Evolutionary conservation across 35 echinoderm and acorn worm genomes (phyloP), one percentile per base, ranked within the genome.

Genomic region (Strongylocentrotus purpuratus): DNA sequence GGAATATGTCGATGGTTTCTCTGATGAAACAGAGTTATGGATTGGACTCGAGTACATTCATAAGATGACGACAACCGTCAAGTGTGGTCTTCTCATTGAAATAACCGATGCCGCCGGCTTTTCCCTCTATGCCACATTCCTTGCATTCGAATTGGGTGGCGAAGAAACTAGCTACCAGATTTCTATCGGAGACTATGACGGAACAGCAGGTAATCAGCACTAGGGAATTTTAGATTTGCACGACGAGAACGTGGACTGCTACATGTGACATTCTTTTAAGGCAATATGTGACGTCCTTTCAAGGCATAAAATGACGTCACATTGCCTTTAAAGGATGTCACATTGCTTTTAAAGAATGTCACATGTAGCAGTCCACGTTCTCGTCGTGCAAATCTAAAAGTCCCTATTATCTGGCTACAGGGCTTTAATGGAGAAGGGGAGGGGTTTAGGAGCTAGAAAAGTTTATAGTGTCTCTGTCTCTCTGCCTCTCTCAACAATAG

Each of bases 31-130:
- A 31, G 91, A 93, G 28, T 48, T 28, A 14, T 93, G 91, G 91
- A 93, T 93, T 46, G 91, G 91, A 58, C 91, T 93, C 0, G 91
- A 93, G 11, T 93, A 31, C 31, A 28, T 93, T 18, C 5, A 93
- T 33, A 13, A 93, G 48, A 47, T 93, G 47, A 93, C 91, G 6
- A 25, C 91, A 5, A 18, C 45, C 10, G 12, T 47, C 48, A 93
- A 58, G 10, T 93, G 91, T n/a, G 91, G 91, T 58, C 91, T 93
- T 20, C 91, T 47, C 13, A 46, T 93, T 12, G 91, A 93, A 58
- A 55, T 93, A 22, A 10, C 12, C 11, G 46, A 93, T 58, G 6
- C 41, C 46, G 9, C 4, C 31, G 91, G 91, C 20, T 32, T n/a
- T n/a, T 47, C 45, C 2, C 48, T 22, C 28, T 31, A 46, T 33